Evolutionary conservation across 1,140 invertebrate species (phyloP).

Genomic region (Catajapyx aquilonaris): DNA sequence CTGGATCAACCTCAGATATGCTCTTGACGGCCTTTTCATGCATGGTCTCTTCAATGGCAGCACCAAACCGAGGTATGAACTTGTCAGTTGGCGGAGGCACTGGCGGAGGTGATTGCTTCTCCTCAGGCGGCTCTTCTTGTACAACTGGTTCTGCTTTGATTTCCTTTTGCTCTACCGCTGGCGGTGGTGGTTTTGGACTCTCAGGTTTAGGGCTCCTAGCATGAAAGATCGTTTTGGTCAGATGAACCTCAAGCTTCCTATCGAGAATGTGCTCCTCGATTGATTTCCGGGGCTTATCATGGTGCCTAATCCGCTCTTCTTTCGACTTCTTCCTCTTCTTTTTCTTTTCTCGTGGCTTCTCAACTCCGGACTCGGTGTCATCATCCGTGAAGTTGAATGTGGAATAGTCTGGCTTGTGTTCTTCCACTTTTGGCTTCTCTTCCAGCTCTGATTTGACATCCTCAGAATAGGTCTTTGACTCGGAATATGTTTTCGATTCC

Average conservation of each 20-base stretch:
- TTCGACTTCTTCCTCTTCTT: conserved; percentile 64
- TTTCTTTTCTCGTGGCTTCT: conserved; percentile 45
- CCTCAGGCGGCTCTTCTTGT: too few relatives aligned
- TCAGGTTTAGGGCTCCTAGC: too few relatives aligned
- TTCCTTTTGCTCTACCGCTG: too few relatives aligned
- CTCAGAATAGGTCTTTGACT: too few relatives aligned
- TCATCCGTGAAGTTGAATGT: conserved; percentile 31
- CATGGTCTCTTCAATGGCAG: conserved; percentile 41
- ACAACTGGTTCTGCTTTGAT: too few relatives aligned
- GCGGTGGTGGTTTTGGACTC: too few relatives aligned
- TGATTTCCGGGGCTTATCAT: conserved; percentile 32
- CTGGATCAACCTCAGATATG: conserved; percentile 32
- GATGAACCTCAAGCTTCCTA: too few relatives aligned
- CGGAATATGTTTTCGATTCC: too few relatives aligned
- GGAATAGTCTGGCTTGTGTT: conserved; percentile 2
- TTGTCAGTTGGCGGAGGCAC: too few relatives aligned
- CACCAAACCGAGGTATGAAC: conserved; percentile 44
- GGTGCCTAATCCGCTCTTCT: conserved; percentile 45
- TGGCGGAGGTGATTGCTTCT: neutral
- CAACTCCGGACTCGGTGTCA: conserved; percentile 20
- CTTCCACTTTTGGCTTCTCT: neutral
- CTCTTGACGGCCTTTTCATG: conserved; percentile 59
- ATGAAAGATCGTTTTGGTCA: too few relatives aligned
- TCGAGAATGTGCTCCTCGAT: too few relatives aligned
- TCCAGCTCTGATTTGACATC: too few relatives aligned